Percentiles rank a stretch among this genome's conserved stretches.
Evolutionary conservation across 2,113 vertebrate species (phyloP).

Genomic region (Polyodon spathula): DNA sequence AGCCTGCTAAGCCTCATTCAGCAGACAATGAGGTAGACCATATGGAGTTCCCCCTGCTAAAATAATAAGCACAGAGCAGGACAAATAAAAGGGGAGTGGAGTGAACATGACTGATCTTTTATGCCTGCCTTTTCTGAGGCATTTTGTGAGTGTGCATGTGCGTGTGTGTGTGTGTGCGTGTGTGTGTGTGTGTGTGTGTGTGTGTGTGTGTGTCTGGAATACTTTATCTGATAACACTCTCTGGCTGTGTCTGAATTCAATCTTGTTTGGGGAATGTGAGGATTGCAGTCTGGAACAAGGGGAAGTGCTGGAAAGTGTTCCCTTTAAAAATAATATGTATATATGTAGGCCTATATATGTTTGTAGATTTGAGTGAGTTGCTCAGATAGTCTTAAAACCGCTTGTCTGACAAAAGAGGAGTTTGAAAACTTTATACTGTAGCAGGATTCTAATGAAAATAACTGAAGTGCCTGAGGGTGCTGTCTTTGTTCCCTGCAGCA

Average conservation of each 20-base stretch:
- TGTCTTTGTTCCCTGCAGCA: background rate
- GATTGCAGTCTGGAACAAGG: background rate
- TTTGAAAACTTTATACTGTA: too few relatives aligned
- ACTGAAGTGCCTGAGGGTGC: too few relatives aligned
- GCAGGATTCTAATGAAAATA: too few relatives aligned
- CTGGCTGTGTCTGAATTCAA: background rate
- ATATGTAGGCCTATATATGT: too few relatives aligned
- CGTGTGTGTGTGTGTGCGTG: slow-evolving; percentile 6
- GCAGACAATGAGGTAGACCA: slow-evolving; percentile 53
- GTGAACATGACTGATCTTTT: slow-evolving; percentile 3
- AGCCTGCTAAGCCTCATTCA: slow-evolving; percentile 31
- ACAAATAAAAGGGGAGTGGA: slow-evolving; percentile 2
- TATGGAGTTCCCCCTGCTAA: slow-evolving; percentile 47
- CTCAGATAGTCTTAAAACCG: too few relatives aligned
- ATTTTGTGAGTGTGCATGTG: slow-evolving; percentile 2
- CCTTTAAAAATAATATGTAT: background rate
- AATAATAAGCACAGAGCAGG: slow-evolving; percentile 29
- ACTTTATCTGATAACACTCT: background rate
- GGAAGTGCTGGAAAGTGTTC: background rate
- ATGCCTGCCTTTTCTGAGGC: slow-evolving; percentile 7
- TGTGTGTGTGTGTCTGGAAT: background rate
- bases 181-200: slow-evolving; percentile 2
- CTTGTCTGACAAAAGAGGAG: too few relatives aligned
- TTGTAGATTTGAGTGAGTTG: too few relatives aligned
- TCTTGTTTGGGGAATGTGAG: background rate